Percentiles rank a stretch among this genome's conserved stretches.
Conservation (phyloP, 2,888 invertebrate genomes). For the Kuschelorhynchus macadamiae region DNA sequence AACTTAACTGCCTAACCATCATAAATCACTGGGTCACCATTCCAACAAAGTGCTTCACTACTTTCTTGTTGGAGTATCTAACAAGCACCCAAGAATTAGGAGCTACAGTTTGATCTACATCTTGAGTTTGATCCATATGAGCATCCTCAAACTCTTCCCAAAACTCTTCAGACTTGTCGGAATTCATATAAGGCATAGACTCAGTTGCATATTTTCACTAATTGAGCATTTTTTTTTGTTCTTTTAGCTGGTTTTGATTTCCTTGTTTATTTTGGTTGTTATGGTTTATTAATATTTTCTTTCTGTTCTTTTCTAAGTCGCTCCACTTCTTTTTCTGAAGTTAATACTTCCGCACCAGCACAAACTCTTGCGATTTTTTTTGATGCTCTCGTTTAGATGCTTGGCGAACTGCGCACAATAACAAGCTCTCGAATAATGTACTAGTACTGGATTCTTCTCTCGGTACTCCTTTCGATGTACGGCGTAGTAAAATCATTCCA, state of each 20-base stretch:
- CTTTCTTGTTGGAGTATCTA: constrained; percentile 28
- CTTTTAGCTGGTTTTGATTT: constrained; percentile 28
- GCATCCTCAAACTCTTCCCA: constrained; percentile 26
- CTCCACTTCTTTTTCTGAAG: constrained; percentile 26
- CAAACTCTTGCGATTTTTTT: constrained; percentile 22
- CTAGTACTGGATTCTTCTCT: constrained; percentile 20
- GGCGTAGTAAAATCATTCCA: too few species aligned
- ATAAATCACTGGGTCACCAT: constrained; percentile 19
- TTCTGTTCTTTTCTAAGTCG: too few species aligned
- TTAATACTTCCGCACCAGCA: constrained; percentile 33
- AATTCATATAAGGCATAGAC: constrained; percentile 38
- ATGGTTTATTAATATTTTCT: constrained; percentile 27
- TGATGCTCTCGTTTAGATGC: constrained; percentile 26
- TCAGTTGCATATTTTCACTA: constrained; percentile 37
- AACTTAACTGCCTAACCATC: constrained; percentile 28
- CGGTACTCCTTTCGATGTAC: constrained; percentile 17
- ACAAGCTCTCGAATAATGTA: constrained; percentile 28
- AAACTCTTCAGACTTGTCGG: constrained; percentile 34
- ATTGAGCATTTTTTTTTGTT: constrained; percentile 25
- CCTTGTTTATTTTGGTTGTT: constrained; percentile 10
- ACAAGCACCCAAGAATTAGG: constrained; percentile 33
- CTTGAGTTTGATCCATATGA: constrained; percentile 29
- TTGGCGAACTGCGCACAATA: constrained; percentile 32
- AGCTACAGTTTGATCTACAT: constrained; percentile 31
- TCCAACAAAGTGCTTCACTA: constrained; percentile 13